phyloP scores from a whole-genome alignment of 2,113 vertebrate species.

The Perca fluviatilis region DNA sequence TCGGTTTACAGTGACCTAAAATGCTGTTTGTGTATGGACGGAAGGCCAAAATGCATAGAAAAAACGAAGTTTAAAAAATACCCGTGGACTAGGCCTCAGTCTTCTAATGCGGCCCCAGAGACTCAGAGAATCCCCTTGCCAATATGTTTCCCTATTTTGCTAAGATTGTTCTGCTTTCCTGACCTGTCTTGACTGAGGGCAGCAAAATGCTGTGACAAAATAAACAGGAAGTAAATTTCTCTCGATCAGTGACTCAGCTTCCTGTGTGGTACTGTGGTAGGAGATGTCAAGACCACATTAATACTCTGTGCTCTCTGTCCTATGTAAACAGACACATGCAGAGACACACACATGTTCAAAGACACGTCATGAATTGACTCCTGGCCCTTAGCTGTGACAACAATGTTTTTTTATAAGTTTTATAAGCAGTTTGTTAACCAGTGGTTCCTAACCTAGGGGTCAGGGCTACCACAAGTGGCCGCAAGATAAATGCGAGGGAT shows the following conservation, averaged over 20 bases:
- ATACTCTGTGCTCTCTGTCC: not conserved
- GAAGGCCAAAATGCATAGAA: too few relatives aligned
- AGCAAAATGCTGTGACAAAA: constrained; percentile 19
- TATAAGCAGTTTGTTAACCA: not conserved
- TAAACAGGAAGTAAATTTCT: constrained; percentile 59
- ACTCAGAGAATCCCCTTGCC: not conserved
- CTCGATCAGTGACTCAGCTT: constrained; percentile 63
- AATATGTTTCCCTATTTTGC: not conserved
- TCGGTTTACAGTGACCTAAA: too few relatives aligned
- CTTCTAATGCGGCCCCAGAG: constrained; percentile 1
- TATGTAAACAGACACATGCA: not conserved
- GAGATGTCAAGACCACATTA: constrained; percentile 21
- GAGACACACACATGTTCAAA: not conserved
- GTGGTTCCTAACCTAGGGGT: not conserved
- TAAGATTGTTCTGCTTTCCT: not conserved
- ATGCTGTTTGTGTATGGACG: too few relatives aligned
- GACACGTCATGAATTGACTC: not conserved
- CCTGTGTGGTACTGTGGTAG: constrained; percentile 56
- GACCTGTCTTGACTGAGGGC: not conserved
- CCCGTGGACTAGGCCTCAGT: not conserved
- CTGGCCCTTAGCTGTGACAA: not conserved
- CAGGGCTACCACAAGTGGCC: too few relatives aligned
- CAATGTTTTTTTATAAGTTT: not conserved
- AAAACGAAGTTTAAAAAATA: too few relatives aligned
- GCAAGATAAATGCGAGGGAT: not conserved